phyloP scores from a whole-genome alignment of 2,113 vertebrate genomes.

The Cyphomyrus discorhynchus region DNA sequence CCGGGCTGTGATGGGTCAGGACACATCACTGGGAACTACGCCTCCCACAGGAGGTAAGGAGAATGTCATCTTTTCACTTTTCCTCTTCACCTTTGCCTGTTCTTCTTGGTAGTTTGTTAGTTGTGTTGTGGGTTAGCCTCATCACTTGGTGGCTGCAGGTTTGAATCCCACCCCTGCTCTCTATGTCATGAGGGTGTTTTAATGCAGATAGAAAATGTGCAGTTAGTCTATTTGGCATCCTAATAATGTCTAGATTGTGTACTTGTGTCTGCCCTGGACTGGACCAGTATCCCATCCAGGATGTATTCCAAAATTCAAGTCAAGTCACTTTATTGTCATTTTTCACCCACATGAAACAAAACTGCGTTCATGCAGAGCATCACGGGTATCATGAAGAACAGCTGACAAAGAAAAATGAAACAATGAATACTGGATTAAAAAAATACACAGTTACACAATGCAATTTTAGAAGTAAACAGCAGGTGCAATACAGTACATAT shows the following conservation, averaged over 20 bases:
- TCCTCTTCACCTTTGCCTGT: background rate
- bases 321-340: background rate
- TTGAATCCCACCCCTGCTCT: background rate
- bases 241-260: background rate
- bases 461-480: background rate
- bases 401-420: background rate
- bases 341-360: background rate
- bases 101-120: background rate
- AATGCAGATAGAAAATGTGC: background rate
- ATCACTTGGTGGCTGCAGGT: background rate
- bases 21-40: slow-evolving; percentile 97
- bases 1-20: slow-evolving; percentile 95
- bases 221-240: background rate
- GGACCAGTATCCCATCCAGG: background rate
- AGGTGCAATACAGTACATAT: background rate
- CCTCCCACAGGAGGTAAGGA: slow-evolving; percentile 88
- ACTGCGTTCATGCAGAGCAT: background rate
- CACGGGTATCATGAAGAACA: background rate
- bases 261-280: background rate
- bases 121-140: background rate
- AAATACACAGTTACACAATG: background rate
- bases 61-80: background rate
- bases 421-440: background rate
- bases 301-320: background rate
- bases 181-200: background rate